A percentile compares a stretch with the other conserved stretches of the same genome.
Conservation (phyloP, 1,140 invertebrate genomes). For the Proctacanthus coquilletti region DNA sequence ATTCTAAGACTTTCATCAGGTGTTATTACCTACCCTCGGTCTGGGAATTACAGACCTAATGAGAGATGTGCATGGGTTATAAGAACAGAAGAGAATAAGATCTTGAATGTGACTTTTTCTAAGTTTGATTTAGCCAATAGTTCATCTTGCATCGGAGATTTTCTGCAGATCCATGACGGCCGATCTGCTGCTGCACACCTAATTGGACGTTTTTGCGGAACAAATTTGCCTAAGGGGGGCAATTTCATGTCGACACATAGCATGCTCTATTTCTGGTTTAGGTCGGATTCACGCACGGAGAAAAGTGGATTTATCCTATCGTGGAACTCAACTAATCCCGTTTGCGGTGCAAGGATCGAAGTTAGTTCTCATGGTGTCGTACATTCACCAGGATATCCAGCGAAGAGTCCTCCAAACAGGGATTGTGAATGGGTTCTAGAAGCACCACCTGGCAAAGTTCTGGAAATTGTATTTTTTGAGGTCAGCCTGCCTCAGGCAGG, state of each 20-base stretch:
- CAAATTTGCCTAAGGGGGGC: constrained; percentile 43
- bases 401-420: constrained; percentile 57
- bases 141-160: constrained; percentile 46
- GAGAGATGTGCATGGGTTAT: constrained; percentile 72
- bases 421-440: constrained; percentile 65
- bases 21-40: too few species aligned
- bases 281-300: constrained; percentile 46
- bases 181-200: constrained; percentile 43
- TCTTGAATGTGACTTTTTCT: constrained; percentile 64
- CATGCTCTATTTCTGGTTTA: constrained; percentile 60
- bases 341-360: constrained; percentile 54
- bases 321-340: constrained; percentile 53
- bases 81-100: constrained; percentile 40
- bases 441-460: constrained; percentile 49
- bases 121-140: constrained; percentile 53
- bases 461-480: too few species aligned
- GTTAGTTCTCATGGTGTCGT: constrained; percentile 46
- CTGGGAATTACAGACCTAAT: constrained; percentile 33
- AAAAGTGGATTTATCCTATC: constrained; percentile 45
- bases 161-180: constrained; percentile 66
- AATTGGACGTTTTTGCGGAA: constrained; percentile 64
- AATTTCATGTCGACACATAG: constrained; percentile 58
- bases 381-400: constrained; percentile 66
- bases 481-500: constrained; percentile 69
- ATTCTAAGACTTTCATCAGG: too few species aligned